Evolutionary conservation across 2,113 vertebrate genomes (phyloP), one percentile per base, ranked within the genome.

Genomic region (Chrysemys picta): DNA sequence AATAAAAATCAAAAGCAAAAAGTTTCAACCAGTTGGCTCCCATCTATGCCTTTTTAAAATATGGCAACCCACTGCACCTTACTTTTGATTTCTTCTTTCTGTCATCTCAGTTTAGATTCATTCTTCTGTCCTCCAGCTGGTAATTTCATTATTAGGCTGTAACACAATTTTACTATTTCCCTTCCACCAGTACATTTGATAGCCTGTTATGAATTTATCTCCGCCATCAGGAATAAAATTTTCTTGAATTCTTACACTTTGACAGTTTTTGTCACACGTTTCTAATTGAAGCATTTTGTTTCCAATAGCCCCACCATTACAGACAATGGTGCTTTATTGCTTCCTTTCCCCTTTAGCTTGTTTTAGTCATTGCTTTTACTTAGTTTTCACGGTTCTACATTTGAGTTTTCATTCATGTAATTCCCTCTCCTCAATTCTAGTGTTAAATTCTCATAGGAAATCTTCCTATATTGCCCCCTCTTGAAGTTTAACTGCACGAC

Each of bases 81-180:
- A 59, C 8, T 8, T 85, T 96, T 90, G 57, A 78, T 5, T 14
- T 85, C n/a, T 96, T 91, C 31, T 5, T 91, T 93, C 57, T 88
- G 6, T 54, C 31, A 78, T 21, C 42, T 47, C 12, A 27, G 24
- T 13, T 47, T 11, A 42, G 72, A 76, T 76, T 81, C 0, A 0
- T 89, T 89, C 19, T 82, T 72, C 42, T 87, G 53, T 69, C 50
- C 0, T 45, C 4, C 50, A 84, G 56, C 24, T 62, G 49, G 6
- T 95, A 88, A 76, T 62, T 88, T 91, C 69, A 5, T 88, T 92
- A 65, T 54, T 84, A 31, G 12, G 3, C 65, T 56, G 85, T 76
- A 2, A 3, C 75, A 53, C 89, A 21, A 25, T 56, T 92, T 89
- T 52, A 76, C 21, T 84, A 42, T 81, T 88, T 53, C n/a, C 84